These are phyloP conservation scores for Ictalurus furcatus DNA, from an alignment of 2,113 vertebrate species.

Conservation along the genomic window DNA sequence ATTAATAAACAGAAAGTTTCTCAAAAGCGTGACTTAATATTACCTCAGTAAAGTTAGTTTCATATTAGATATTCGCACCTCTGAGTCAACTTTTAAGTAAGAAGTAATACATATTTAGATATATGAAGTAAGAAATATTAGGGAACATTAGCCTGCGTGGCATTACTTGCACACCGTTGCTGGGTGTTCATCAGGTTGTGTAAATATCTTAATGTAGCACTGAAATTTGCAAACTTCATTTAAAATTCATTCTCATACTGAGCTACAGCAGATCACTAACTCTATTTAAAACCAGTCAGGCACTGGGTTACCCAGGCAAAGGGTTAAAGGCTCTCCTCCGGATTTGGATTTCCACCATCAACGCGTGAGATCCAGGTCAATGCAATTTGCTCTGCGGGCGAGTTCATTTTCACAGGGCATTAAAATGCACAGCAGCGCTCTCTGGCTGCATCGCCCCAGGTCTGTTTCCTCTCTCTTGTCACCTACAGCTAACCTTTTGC, in stretches of 20 bases:
- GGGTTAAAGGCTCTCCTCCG: constrained; percentile 52
- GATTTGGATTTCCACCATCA: constrained; percentile 54
- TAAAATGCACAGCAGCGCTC: constrained; percentile 54
- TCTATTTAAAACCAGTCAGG: constrained; percentile 47
- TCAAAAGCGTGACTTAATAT: not conserved
- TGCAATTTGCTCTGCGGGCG: constrained; percentile 61
- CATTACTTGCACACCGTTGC: not conserved
- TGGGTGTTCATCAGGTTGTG: not conserved
- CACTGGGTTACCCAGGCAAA: constrained; percentile 46
- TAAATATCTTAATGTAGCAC: not conserved
- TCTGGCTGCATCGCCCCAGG: constrained; percentile 51
- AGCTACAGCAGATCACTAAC: constrained; percentile 27
- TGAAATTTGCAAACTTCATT: constrained; percentile 1
- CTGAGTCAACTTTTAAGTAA: not conserved
- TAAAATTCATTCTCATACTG: not conserved
- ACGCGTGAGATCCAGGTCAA: constrained; percentile 61
- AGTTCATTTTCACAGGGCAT: constrained; percentile 62
- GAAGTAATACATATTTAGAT: not conserved
- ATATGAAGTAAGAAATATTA: not conserved
- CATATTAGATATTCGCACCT: too few species aligned
- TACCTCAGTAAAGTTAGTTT: not conserved
- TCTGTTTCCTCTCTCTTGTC: constrained; percentile 60
- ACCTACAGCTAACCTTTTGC: constrained; percentile 64
- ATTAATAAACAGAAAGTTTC: not conserved
- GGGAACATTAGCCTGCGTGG: not conserved